phyloP scores from a whole-genome alignment of 2,797 vertebrate species.

The Enteromius paludinosus region DNA sequence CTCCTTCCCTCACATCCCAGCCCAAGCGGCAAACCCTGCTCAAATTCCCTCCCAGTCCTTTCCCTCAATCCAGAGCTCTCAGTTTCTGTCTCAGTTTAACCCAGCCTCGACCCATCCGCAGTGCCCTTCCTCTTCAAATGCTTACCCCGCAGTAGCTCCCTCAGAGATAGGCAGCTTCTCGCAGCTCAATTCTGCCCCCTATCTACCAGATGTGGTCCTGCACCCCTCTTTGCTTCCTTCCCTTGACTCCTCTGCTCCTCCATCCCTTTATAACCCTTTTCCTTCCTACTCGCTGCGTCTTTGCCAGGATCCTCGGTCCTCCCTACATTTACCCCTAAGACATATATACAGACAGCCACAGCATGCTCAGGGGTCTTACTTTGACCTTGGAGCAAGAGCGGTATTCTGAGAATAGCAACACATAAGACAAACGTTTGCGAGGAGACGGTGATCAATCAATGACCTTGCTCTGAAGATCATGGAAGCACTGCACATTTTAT shows the following conservation, averaged over 20 bases:
- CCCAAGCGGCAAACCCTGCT: slow-evolving; percentile 61
- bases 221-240: slow-evolving; percentile 68
- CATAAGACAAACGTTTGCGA: not conserved
- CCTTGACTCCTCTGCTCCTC: slow-evolving; percentile 59
- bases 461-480: not conserved
- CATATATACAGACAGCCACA: slow-evolving; percentile 86
- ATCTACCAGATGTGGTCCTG: slow-evolving; percentile 75
- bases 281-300: slow-evolving; percentile 80
- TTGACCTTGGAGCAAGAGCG: slow-evolving; percentile 72
- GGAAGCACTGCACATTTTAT: slow-evolving; percentile 23
- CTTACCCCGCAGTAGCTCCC: slow-evolving; percentile 64
- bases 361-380: slow-evolving; percentile 82
- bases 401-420: slow-evolving; percentile 65
- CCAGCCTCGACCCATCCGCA: slow-evolving; percentile 61
- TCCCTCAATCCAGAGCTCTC: slow-evolving; percentile 54
- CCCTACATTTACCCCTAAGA: slow-evolving; percentile 81
- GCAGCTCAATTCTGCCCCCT: slow-evolving; percentile 72
- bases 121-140: slow-evolving; percentile 57
- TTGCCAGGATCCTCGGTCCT: slow-evolving; percentile 80
- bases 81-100: slow-evolving; percentile 38
- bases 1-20: slow-evolving; percentile 57
- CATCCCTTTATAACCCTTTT: slow-evolving; percentile 73
- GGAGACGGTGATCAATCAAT: not conserved
- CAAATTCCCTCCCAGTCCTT: slow-evolving; percentile 58
- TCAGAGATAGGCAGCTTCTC: slow-evolving; percentile 68